phyloP scores from a whole-genome alignment of 2,113 vertebrate species.

The Furnarius figulus region DNA sequence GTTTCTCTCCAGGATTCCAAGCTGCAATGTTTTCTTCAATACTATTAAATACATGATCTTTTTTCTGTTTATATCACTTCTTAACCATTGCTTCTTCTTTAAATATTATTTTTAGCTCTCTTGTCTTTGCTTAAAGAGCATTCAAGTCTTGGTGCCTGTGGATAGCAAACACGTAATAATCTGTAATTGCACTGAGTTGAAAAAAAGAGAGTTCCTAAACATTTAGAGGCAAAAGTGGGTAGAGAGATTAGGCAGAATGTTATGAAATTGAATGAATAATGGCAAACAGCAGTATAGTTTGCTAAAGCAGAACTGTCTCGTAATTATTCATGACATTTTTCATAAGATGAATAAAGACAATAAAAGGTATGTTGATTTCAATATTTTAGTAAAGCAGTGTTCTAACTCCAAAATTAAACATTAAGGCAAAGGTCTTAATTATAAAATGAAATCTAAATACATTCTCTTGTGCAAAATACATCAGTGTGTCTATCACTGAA shows the following conservation, averaged over 20 bases:
- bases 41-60: background rate
- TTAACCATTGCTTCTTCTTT: background rate
- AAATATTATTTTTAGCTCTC: background rate
- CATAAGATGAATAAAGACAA: background rate
- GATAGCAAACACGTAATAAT: background rate
- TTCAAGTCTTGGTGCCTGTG: background rate
- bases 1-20: background rate
- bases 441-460: conserved; percentile 4
- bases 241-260: background rate
- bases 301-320: background rate
- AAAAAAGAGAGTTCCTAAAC: background rate
- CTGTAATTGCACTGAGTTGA: background rate
- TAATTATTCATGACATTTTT: conserved; percentile 8
- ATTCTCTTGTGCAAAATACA: conserved; percentile 2
- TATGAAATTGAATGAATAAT: background rate
- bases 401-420: background rate
- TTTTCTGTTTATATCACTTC: background rate
- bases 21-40: background rate
- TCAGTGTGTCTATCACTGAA: conserved; percentile 33
- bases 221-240: background rate
- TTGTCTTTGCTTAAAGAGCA: background rate
- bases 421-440: conserved; percentile 39
- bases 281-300: background rate
- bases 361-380: background rate
- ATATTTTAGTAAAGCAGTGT: background rate